Evolutionary conservation across 2,113 vertebrate species (phyloP).

Genomic region (Crotophaga sulcirostris): DNA sequence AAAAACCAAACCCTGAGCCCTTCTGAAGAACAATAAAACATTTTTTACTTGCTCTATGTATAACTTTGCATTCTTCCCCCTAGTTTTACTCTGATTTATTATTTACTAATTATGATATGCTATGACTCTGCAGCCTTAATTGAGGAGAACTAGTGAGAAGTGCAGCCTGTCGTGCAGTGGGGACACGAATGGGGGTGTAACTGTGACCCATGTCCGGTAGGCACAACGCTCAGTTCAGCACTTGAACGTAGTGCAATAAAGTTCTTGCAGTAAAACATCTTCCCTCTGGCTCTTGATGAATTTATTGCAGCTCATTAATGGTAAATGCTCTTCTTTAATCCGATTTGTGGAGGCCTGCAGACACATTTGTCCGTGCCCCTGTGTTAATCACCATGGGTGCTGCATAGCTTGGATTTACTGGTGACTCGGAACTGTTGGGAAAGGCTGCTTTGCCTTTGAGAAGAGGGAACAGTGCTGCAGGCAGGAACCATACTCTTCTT

Average conservation of each 20-base stretch:
- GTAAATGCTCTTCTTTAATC: not conserved
- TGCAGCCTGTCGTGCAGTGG: not conserved
- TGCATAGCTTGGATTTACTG: accelerated
- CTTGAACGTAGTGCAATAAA: slow-evolving; percentile 30
- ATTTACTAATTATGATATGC: not conserved
- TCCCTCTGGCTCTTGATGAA: slow-evolving; percentile 15
- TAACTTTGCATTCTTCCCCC: not conserved
- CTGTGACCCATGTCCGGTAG: not conserved
- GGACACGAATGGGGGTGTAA: not conserved
- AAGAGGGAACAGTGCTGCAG: not conserved
- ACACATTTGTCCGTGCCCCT: not conserved
- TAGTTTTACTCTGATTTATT: not conserved
- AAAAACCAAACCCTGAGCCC: slow-evolving; percentile 52
- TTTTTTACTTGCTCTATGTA: slow-evolving; percentile 46
- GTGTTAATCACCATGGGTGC: not conserved
- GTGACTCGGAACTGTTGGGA: not conserved
- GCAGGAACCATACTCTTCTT: not conserved
- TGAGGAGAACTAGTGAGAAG: not conserved
- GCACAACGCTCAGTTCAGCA: not conserved
- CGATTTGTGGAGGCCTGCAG: not conserved
- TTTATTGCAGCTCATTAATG: slow-evolving; percentile 27
- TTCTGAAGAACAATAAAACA: slow-evolving; percentile 53
- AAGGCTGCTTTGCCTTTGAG: not conserved
- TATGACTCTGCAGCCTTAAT: slow-evolving; percentile 14
- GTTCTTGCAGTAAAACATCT: slow-evolving; percentile 41